These are phyloP conservation scores for Teleiodes luculella DNA, from an alignment of 2,888 invertebrate genomes.

Conservation along the genomic window DNA sequence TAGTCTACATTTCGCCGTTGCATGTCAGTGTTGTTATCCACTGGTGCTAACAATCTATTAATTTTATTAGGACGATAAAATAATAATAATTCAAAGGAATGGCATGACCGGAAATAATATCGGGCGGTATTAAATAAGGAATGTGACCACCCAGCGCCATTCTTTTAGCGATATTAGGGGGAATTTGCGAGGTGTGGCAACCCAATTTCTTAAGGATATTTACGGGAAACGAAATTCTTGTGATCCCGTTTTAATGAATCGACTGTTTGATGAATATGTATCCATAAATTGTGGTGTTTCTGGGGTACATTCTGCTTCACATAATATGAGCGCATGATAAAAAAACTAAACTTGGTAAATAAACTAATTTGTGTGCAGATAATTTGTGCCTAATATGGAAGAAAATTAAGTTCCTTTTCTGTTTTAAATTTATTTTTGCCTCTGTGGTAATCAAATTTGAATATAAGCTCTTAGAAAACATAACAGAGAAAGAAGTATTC, in stretches of 20 bases:
- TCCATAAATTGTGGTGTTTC: no score
- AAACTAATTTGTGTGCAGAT: no score
- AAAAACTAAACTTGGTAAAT: no score
- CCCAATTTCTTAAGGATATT: conserved; percentile 12
- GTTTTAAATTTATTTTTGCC: no score
- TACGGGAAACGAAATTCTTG: conserved; percentile 39
- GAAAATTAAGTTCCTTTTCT: no score
- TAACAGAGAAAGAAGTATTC: no score
- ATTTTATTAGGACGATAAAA: conserved; percentile 62
- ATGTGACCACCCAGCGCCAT: conserved; percentile 56
- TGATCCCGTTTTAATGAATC: conserved; percentile 61
- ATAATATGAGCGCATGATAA: no score
- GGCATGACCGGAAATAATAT: conserved; percentile 73
- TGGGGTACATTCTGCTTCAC: no score
- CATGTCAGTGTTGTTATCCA: neutral
- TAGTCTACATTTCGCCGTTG: neutral
- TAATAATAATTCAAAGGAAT: conserved; percentile 63
- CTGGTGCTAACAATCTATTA: conserved; percentile 34
- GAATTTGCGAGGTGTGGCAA: conserved; percentile 40
- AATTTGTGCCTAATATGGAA: no score
- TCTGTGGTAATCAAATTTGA: no score
- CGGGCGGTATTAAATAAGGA: conserved; percentile 57
- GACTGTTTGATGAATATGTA: conserved; percentile 14
- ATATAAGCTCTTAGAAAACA: no score
- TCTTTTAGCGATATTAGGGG: conserved; percentile 40